Base-by-base conservation (phyloP, 2,888 invertebrate species). In the Tetragonisca angustula region DNA sequence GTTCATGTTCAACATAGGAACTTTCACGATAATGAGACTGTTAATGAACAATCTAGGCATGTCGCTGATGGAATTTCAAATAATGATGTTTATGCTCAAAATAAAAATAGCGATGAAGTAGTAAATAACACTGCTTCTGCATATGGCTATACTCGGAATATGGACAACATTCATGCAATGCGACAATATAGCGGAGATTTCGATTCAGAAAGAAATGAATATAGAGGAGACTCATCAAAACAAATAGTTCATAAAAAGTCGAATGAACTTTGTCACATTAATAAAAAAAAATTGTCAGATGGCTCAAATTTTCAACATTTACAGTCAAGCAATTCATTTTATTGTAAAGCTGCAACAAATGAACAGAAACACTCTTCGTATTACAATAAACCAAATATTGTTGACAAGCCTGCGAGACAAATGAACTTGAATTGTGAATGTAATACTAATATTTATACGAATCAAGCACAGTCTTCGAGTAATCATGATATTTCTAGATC, bases 1-100 rank as follows among this genome's bases (percentile, higher is more conserved):
- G 90, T 92, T 56, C 92, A 92, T 76, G 75, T 93, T 4, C 91
- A 92, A 4, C 91, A 93, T 64, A 90, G 90, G 36, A 91, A 92
- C 43, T 90, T 90, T 32, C 72, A 86, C 17, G 87, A 90, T 17
- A 83, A 65, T 17, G 81, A 79, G 59, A 49, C 72, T 5, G 52
- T 67, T 52, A 84, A 27, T 19, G 89, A 89, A 54, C 85, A 85
- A 43, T 54, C 43, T 19, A 82, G 74, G 67, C 65, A 80, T 3
- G 68, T 84, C 19, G 82, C 73, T 11, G 91, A 90, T 36, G 84
- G 83, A 21, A 74, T 84, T 3, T 73, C 85, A 11, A 92, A 84
- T 73, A 92, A 92, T 43, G 92, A 93, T 9, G 89, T 91, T 50
- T 90, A 92, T 77, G 89, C 89, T 27, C 90, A 90, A 70, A 89